Evolutionary conservation across 2,888 invertebrate species (phyloP), one percentile per base, ranked within the genome.

Genomic region (Azorinus chamasolen): DNA sequence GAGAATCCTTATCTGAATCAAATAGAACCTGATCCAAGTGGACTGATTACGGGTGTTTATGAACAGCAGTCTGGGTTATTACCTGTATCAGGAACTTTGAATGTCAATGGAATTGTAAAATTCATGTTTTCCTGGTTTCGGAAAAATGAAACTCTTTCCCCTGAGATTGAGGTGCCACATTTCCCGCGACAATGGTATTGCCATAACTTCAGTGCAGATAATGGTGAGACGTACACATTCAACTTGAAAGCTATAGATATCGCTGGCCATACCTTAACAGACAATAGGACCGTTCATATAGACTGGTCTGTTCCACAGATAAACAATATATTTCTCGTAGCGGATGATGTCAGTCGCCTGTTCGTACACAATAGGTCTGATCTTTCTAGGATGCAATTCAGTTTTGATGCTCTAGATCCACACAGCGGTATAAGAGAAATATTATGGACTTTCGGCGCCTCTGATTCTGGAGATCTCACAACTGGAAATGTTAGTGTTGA

Each of bases 291-390:
- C 1, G 64, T 83, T 24, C 63, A 73, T 63, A 79, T 84, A 10
- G 86, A 86, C 54, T 46, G 78, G n/a, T 65, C 61, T 14, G 77
- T 54, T 14, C 86, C 88, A 1, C 71, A 76, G 41, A 78, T 87
- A n/a, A 53, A 65, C 2, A 71, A 83, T 14, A 66, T 74, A 5
- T 81, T 83, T 57, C 53, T 87, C 1, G 59, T 62, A 2, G 78
- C 72, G 16, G 70, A 64, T 5, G 78, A 51, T 8, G 58, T 79
- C 4, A 70, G 70, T 20, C 32, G 57, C n/a, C 20, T 87, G 20
- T 83, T 71, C 65, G 86, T 86, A 3, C 85, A 87, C 48, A 64
- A 75, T 54, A 54, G 65, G 41, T 75, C 57, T 18, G 85, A 87
- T 51, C 70, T 87, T 20, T 79, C 82, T 12, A 74, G 53, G 14